Conservation (phyloP, 2,113 vertebrate species). For the Cinclus cinclus region DNA sequence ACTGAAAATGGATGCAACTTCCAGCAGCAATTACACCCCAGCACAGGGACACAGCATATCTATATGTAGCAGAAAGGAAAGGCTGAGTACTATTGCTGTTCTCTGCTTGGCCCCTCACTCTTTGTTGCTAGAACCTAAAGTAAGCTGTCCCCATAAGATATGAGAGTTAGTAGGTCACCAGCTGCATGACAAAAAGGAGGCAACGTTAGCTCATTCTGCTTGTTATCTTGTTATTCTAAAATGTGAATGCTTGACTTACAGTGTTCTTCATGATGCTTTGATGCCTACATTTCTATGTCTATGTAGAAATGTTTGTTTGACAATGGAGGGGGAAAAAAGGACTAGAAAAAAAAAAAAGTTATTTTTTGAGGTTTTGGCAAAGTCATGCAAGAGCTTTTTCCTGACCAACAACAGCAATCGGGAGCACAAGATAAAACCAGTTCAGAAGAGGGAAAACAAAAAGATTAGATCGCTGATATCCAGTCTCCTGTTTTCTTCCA, state of each 20-base stretch:
- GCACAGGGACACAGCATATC: accelerated
- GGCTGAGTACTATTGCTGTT: background rate
- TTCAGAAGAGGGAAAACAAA: background rate
- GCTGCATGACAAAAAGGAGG: background rate
- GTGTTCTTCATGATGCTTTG: background rate
- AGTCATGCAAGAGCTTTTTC: background rate
- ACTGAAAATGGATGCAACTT: background rate
- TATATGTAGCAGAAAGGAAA: background rate
- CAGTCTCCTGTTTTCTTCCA: constrained; percentile 1
- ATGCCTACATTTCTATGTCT: background rate
- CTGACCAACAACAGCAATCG: background rate
- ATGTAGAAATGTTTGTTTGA: background rate
- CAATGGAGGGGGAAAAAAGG: background rate
- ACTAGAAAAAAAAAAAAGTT: background rate
- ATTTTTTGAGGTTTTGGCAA: background rate
- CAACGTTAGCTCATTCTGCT: background rate
- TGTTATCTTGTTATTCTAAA: background rate
- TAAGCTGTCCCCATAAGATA: background rate
- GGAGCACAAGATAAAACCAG: background rate
- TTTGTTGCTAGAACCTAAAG: background rate
- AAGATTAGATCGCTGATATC: background rate
- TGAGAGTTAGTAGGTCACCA: background rate
- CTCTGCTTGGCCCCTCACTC: background rate
- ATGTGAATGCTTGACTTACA: background rate
- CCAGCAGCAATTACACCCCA: background rate